Percentiles rank a stretch among this genome's conserved stretches.
Conservation (phyloP, 2,888 invertebrate genomes). For the Ichneumoninae sp. region DNA sequence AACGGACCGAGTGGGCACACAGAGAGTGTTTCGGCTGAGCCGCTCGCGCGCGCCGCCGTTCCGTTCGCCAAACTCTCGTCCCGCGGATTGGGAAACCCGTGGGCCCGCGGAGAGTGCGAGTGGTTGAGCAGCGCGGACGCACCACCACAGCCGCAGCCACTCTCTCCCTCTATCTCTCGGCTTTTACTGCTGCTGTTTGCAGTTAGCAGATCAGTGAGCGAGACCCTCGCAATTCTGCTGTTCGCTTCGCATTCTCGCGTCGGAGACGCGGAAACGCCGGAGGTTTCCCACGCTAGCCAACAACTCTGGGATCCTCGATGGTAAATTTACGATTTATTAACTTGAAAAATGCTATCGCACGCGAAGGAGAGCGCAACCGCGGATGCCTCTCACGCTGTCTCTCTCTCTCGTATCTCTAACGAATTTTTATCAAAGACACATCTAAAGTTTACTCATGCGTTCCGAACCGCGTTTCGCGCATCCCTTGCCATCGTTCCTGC, state of each 20-base stretch:
- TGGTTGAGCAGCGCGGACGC: neutral
- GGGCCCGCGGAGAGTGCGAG: constrained; percentile 8
- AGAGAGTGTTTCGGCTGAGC: constrained; percentile 36
- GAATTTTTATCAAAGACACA: constrained; percentile 4
- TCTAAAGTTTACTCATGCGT: constrained; percentile 33
- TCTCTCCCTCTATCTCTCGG: neutral
- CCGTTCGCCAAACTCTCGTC: constrained; percentile 74
- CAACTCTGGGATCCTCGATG: neutral
- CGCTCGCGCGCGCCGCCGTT: constrained; percentile 65
- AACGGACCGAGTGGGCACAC: constrained; percentile 18
- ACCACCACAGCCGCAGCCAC: constrained; percentile 2
- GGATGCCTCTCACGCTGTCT: neutral
- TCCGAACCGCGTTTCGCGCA: constrained; percentile 73
- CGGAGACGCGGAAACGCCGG: constrained; percentile 31
- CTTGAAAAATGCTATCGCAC: neutral
- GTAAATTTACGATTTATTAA: neutral
- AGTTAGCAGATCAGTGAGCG: constrained; percentile 9
- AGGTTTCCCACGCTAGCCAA: constrained; percentile 32
- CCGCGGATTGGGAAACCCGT: constrained; percentile 47
- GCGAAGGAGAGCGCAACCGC: constrained; percentile 1
- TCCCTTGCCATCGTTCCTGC: constrained; percentile 70
- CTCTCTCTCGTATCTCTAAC: neutral
- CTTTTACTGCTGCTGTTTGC: constrained; percentile 11
- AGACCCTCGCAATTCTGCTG: constrained; percentile 16
- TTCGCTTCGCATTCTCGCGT: constrained; percentile 41